phyloP scores from a whole-genome alignment of 2,797 vertebrate genomes.

The Xenops minutus region DNA sequence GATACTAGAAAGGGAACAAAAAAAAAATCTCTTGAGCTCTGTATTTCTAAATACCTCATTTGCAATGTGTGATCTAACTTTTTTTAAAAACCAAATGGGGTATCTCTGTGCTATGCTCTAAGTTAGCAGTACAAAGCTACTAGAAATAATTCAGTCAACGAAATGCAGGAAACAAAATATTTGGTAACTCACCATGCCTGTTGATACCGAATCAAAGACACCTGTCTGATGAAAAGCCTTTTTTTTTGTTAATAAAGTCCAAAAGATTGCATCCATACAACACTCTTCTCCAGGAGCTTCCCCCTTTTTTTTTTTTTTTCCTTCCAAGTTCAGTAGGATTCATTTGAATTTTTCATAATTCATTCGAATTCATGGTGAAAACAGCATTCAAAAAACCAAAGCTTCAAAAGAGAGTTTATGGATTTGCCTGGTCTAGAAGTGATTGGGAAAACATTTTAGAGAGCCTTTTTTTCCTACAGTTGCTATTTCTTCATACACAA shows the following conservation, averaged over 20 bases:
- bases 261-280: not conserved
- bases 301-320: not conserved
- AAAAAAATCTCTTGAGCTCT: not conserved
- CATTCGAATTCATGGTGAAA: not conserved
- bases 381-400: not conserved
- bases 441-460: not conserved
- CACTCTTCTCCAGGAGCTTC: not conserved
- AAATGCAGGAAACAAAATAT: not conserved
- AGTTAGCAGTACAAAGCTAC: not conserved
- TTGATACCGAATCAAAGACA: not conserved
- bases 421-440: not conserved
- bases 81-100: not conserved
- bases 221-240: not conserved
- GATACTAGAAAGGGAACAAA: not conserved
- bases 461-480: not conserved
- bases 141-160: not conserved
- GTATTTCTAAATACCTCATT: not conserved
- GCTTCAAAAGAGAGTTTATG: not conserved
- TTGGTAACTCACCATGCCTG: not conserved
- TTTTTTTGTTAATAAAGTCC: not conserved
- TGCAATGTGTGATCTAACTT: not conserved
- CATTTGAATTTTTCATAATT: not conserved
- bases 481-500: not conserved
- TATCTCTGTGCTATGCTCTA: not conserved
- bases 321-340: not conserved